Evolutionary conservation across 2,113 vertebrate species (phyloP).

Genomic region (Gobiocypris rarus): DNA sequence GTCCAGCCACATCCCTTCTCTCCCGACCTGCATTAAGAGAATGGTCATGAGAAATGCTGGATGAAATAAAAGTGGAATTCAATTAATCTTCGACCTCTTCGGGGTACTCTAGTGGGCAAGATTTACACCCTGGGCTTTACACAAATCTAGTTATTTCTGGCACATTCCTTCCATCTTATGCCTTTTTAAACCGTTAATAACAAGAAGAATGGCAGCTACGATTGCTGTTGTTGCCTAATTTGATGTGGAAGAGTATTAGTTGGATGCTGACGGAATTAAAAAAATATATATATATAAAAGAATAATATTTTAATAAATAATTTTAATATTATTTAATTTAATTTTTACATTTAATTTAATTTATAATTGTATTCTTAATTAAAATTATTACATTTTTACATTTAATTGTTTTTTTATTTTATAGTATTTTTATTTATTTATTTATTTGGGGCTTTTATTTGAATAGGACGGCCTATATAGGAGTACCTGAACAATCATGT

Average conservation of each 20-base stretch:
- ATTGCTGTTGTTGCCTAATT: slow-evolving; percentile 36
- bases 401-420: too few species aligned
- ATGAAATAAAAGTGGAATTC: slow-evolving; percentile 28
- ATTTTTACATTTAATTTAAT: too few species aligned
- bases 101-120: slow-evolving; percentile 6
- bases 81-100: slow-evolving; percentile 14
- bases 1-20: background rate
- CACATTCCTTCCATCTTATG: slow-evolving; percentile 63
- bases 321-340: too few species aligned
- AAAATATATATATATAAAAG: too few species aligned
- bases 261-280: background rate
- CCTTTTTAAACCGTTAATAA: slow-evolving; percentile 41
- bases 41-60: slow-evolving; percentile 8
- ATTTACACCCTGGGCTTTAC: slow-evolving; percentile 52
- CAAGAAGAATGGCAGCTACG: slow-evolving; percentile 37
- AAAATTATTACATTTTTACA: too few species aligned
- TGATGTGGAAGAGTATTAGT: background rate
- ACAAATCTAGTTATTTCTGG: slow-evolving; percentile 70
- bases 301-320: too few species aligned
- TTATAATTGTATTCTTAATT: too few species aligned
- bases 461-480: too few species aligned
- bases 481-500: too few species aligned
- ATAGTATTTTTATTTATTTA: too few species aligned
- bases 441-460: too few species aligned
- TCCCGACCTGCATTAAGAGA: slow-evolving; percentile 10